phyloP scores from a whole-genome alignment of 2,888 invertebrate genomes.

The Tetropium fuscum region DNA sequence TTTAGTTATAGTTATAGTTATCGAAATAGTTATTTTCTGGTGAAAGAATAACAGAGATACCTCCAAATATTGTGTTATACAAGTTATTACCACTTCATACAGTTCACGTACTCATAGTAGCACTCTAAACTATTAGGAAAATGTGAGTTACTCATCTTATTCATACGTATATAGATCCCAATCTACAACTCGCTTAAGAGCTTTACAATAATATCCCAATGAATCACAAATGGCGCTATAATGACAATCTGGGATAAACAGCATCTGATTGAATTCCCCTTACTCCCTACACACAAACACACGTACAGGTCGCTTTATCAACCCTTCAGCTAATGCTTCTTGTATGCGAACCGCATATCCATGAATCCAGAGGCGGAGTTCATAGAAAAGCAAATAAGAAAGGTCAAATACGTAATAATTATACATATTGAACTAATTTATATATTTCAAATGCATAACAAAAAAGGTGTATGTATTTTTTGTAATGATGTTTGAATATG shows the following conservation, averaged over 20 bases:
- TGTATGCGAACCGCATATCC: conserved; percentile 27
- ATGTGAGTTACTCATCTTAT: conserved; percentile 20
- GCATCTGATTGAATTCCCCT: conserved; percentile 59
- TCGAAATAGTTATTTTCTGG: no score
- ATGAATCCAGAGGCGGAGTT: conserved; percentile 11
- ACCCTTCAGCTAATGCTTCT: conserved; percentile 48
- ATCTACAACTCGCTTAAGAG: conserved; percentile 31
- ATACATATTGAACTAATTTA: no score
- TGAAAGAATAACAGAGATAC: no score
- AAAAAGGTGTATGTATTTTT: no score
- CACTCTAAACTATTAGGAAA: no score
- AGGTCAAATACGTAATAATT: no score
- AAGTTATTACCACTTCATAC: no score
- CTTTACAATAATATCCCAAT: conserved; percentile 49
- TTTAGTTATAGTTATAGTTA: no score
- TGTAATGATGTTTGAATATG: no score
- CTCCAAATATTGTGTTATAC: no score
- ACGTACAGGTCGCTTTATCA: conserved; percentile 46
- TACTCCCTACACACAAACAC: conserved; percentile 42
- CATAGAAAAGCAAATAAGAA: background rate
- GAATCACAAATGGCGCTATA: conserved; percentile 60
- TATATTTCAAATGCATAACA: no score
- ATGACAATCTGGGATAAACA: conserved; percentile 60
- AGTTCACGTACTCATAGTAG: no score
- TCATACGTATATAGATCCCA: conserved; percentile 18